phyloP scores from a whole-genome alignment of 2,888 invertebrate species.

The Cantharis rustica region DNA sequence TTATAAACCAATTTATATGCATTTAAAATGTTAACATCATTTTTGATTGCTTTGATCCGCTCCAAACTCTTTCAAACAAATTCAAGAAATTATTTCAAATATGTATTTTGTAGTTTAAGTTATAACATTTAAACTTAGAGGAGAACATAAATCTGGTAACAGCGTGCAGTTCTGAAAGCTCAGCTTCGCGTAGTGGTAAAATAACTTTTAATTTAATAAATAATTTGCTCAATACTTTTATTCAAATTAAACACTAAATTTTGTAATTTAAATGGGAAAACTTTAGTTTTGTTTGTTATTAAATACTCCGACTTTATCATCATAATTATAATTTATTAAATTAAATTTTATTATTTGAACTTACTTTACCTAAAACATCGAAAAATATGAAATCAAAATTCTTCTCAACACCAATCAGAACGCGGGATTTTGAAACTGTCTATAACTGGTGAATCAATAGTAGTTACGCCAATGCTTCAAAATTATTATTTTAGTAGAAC shows the following conservation, averaged over 20 bases:
- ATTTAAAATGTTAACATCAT: not conserved
- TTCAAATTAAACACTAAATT: not conserved
- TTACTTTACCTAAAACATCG: no score
- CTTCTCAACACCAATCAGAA: no score
- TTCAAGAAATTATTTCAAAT: not conserved
- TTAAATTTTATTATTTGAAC: no score
- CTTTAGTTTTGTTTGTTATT: not conserved
- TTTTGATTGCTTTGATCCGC: not conserved
- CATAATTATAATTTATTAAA: not conserved
- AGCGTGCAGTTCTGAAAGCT: not conserved
- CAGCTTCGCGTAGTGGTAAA: not conserved
- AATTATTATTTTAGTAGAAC: no score
- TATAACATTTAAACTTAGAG: not conserved
- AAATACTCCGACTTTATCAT: not conserved
- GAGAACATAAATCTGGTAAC: not conserved
- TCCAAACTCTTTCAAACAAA: not conserved
- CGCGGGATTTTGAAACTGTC: no score
- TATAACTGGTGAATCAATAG: no score
- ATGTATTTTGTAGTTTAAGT: not conserved
- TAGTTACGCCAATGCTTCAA: no score
- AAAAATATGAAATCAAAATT: no score
- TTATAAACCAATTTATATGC: not conserved
- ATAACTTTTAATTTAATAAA: not conserved
- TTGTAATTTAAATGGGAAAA: not conserved
- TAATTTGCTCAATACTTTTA: not conserved